A percentile compares a stretch with the other conserved stretches of the same genome.
Conservation (phyloP, 2,113 vertebrate genomes). For the Lepisosteus oculatus region DNA sequence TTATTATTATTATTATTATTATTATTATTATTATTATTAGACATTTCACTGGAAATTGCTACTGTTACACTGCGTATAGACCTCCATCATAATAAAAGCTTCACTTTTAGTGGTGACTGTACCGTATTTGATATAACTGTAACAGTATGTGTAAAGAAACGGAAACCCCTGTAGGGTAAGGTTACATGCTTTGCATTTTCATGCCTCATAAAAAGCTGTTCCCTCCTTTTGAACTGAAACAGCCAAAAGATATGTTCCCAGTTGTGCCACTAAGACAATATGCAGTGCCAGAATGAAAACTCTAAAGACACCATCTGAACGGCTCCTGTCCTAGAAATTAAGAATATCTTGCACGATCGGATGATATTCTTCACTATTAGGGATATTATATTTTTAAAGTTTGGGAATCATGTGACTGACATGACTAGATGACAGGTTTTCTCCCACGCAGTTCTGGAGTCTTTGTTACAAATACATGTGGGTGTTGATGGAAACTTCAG, state of each 20-base stretch:
- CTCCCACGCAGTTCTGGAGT: background rate
- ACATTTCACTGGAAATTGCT: too few species aligned
- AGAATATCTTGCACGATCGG: too few species aligned
- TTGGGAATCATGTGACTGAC: background rate
- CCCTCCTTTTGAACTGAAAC: background rate
- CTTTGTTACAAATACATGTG: slow-evolving; percentile 7
- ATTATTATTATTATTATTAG: too few species aligned
- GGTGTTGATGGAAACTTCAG: background rate
- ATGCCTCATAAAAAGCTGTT: background rate
- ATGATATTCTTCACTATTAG: background rate
- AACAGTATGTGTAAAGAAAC: background rate
- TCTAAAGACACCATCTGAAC: background rate
- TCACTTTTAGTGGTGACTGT: too few species aligned
- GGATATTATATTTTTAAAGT: background rate
- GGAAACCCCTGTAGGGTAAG: background rate
- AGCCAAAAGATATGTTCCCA: background rate
- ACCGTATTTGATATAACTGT: background rate
- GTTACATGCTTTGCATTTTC: background rate
- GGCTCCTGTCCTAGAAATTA: background rate
- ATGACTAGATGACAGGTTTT: slow-evolving; percentile 2
- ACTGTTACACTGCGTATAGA: too few species aligned
- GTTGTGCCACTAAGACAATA: background rate
- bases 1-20: too few species aligned
- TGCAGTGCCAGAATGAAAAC: background rate
- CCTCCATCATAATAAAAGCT: too few species aligned